Evolutionary conservation across 2,797 vertebrate species (phyloP).

Genomic region (Urocyon cinereoargenteus): DNA sequence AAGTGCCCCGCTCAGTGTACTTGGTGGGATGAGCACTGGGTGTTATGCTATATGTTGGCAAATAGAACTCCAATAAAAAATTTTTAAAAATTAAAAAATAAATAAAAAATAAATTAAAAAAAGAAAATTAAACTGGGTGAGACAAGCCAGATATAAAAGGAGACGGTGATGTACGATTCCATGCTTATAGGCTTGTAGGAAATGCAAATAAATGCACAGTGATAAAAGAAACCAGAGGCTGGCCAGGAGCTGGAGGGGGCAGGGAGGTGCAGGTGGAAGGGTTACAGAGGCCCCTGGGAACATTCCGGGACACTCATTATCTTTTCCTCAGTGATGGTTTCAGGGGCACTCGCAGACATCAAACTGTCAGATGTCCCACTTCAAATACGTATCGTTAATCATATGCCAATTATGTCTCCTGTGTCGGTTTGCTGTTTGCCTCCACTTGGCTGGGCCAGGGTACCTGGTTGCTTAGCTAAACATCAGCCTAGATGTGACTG

Average conservation of each 20-base stretch:
- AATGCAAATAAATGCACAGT: accelerated
- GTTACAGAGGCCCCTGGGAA: accelerated
- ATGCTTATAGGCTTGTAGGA: neutral
- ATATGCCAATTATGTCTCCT: accelerated
- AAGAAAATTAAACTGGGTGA: neutral
- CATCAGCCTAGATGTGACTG: neutral
- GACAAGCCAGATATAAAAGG: neutral
- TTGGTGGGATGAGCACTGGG: too few species aligned
- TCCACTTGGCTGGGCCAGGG: accelerated
- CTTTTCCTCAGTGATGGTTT: accelerated
- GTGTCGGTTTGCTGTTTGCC: accelerated
- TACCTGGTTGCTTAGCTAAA: accelerated
- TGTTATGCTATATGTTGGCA: too few species aligned
- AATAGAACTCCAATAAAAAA: too few species aligned
- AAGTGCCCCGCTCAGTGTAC: too few species aligned
- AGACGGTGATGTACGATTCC: accelerated
- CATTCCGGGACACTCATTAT: accelerated
- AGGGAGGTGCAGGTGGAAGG: accelerated
- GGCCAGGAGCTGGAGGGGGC: neutral
- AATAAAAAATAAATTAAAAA: too few species aligned
- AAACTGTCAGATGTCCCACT: accelerated
- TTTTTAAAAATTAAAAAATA: too few species aligned
- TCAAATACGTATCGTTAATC: accelerated
- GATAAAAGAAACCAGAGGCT: accelerated
- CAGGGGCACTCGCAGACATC: accelerated